Conservation (phyloP, 2,888 invertebrate genomes). For the Zaprionus bogoriensis region DNA sequence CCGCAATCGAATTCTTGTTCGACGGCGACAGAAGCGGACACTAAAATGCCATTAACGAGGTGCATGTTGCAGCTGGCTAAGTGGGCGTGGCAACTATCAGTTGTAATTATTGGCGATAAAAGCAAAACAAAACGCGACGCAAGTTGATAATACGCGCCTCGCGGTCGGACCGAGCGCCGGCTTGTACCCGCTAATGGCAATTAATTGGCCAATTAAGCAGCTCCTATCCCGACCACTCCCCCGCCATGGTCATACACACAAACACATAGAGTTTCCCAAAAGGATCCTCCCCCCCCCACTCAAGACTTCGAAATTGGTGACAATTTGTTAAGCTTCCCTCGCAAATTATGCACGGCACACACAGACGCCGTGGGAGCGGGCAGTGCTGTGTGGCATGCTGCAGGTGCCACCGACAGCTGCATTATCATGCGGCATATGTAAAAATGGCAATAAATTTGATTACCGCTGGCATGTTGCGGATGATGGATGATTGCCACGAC, state of each 20-base stretch:
- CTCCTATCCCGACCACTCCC: too few species aligned
- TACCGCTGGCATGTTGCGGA: slow-evolving; percentile 35
- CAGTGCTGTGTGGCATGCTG: slow-evolving; percentile 9
- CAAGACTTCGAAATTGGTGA: too few species aligned
- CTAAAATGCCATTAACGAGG: slow-evolving; percentile 55
- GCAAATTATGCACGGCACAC: slow-evolving; percentile 53
- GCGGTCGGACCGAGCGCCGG: slow-evolving; percentile 19
- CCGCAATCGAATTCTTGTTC: slow-evolving; percentile 33
- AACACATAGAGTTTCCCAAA: neutral
- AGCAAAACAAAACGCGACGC: neutral
- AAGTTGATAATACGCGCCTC: neutral
- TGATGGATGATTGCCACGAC: slow-evolving; percentile 12
- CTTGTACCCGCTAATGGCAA: slow-evolving; percentile 58
- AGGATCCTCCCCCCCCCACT: neutral
- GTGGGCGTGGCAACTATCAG: slow-evolving; percentile 11
- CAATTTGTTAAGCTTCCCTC: too few species aligned
- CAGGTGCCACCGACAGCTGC: slow-evolving; percentile 25
- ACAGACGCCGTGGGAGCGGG: slow-evolving; percentile 13
- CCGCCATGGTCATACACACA: neutral
- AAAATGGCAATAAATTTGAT: slow-evolving; percentile 55
- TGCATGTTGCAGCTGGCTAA: slow-evolving; percentile 34
- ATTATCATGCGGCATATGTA: slow-evolving; percentile 56
- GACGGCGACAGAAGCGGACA: slow-evolving; percentile 24
- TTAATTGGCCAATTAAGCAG: slow-evolving; percentile 66
- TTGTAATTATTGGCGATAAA: slow-evolving; percentile 21